Base-by-base conservation (phyloP, 2,113 vertebrate species). In the Plecotus auritus region DNA sequence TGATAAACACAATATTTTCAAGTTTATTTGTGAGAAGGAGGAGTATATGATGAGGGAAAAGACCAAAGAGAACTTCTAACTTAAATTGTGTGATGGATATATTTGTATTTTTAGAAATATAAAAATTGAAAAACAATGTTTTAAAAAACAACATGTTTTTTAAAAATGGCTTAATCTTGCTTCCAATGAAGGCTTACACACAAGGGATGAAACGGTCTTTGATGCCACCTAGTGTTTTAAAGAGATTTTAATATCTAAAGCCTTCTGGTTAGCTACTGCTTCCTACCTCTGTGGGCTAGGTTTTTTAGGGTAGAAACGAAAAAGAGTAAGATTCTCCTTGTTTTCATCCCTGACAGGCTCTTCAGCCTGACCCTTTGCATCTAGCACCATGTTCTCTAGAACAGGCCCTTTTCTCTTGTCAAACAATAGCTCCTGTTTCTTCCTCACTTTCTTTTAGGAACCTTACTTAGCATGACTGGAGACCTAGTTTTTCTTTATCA, bases 161-260 rank as follows among this genome's bases (percentile, higher is more conserved):
- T 30, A 18, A 49, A 93, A 54, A 56, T 11, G 10, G 42, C 35
- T 26, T 69, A 78, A 26, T 7, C 69, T 93, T 95, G 64, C 51
- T 77, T 32, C 72, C 23, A 13, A 7, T 91, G 84, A 93, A 78
- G 59, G 28, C 61, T 84, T 91, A 9, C 87, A 9, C 87, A 32
- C 49, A 73, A 82, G 56, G 61, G 17, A 70, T 11, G 2, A 94
- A 95, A 83, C 73, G 23, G 56, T 74, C 73, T 98, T 96, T 97
- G 96, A 97, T 98, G 98, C 98, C 98, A 97, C 94, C 98, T 98
- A 85, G 96, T 97, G 98, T 97, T 91, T 28, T 0, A 49, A 49
- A 59, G 76, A 40, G 49, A 88, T 32, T 35, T 18, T 90, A 61
- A 35, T 40, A 72, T 85, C 47, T 67, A 59, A 14, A 83, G 56